Percentiles rank a stretch among this genome's conserved stretches.
Conservation (phyloP, 2,797 vertebrate genomes). For the Setipinna tenuifilis region DNA sequence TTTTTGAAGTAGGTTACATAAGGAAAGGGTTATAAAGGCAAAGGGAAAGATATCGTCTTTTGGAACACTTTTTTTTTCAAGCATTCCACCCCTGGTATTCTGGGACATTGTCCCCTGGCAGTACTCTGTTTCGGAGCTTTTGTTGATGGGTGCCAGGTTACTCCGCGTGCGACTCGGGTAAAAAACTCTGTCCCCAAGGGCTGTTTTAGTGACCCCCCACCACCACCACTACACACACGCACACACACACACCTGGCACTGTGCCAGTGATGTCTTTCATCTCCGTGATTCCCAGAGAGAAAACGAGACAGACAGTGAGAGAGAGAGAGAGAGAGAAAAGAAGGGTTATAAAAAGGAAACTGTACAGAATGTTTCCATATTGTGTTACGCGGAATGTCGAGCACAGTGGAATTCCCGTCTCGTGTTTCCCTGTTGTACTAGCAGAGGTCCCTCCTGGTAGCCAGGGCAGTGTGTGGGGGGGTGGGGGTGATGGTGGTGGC, state of each 20-base stretch:
- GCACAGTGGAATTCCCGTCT: slow-evolving; percentile 75
- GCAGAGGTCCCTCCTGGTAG: slow-evolving; percentile 59
- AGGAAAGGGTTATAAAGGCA: background rate
- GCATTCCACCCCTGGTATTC: background rate
- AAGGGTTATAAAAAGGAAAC: slow-evolving; percentile 47
- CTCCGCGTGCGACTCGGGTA: background rate
- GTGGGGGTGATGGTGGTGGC: background rate
- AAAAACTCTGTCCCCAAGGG: slow-evolving; percentile 13
- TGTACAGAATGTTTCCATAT: slow-evolving; percentile 71
- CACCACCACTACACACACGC: background rate
- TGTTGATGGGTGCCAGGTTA: background rate
- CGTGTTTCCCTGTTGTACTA: slow-evolving; percentile 64
- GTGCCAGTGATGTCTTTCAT: slow-evolving; percentile 64
- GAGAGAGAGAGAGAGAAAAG: slow-evolving; percentile 48
- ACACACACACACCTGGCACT: slow-evolving; percentile 58
- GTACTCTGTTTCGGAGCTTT: background rate
- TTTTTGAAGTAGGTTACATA: background rate
- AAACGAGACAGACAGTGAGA: background rate
- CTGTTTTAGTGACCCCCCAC: background rate
- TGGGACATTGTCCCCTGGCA: background rate
- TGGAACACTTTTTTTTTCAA: background rate
- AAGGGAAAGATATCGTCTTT: background rate
- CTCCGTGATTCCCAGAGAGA: slow-evolving; percentile 67
- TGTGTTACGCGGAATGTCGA: slow-evolving; percentile 71
- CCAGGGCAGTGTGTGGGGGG: slow-evolving; percentile 32